Base-by-base conservation (phyloP, 2,113 vertebrate genomes). In the Irena cyanogastra region DNA sequence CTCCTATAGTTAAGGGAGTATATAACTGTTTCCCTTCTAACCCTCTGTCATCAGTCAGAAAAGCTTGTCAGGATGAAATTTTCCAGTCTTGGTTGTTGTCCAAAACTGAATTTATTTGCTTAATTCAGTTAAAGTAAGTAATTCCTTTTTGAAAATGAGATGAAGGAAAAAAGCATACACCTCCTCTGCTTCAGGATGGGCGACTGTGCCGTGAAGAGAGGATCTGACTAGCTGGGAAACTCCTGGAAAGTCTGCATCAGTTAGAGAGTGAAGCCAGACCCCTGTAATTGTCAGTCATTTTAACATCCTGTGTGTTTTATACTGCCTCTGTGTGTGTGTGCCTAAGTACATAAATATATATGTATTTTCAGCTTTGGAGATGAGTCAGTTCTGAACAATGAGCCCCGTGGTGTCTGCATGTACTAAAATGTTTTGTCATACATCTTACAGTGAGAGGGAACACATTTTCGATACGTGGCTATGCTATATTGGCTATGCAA, bases 11-110 rank as follows among this genome's bases (percentile, higher is more conserved):
- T 83, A 65, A 77, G 77, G 41, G n/a, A n/a, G 30, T 79, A 13
- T 93, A 71, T 90, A 80, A 80, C 47, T 78, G 71, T 74, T 95
- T 95, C 82, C 77, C 57, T 95, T 92, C 78, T 89, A 88, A 59
- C 31, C 42, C 52, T 86, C 87, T 93, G 88, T 84, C 86, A 94
- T 94, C 76, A 91, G 68, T 89, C 89, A 94, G 80, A 60, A 83
- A 68, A 94, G 61, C 70, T 94, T 93, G 92, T 94, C 21, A 0
- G 68, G 56, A 83, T 89, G 86, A 96, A 89, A 72, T 87, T 94
- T 92, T 93, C 83, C 83, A 90, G 92, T 68, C 64, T 79, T 89
- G 86, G 56, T 92, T 74, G 39, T 70, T 83, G 83, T 94, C 88
- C 93, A 93, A 88, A 87, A 56, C 35, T 71, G 60, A 89, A 89